Percentiles rank a stretch among this genome's conserved stretches.
Conservation (phyloP, 2,888 invertebrate genomes). For the Sesia apiformis region DNA sequence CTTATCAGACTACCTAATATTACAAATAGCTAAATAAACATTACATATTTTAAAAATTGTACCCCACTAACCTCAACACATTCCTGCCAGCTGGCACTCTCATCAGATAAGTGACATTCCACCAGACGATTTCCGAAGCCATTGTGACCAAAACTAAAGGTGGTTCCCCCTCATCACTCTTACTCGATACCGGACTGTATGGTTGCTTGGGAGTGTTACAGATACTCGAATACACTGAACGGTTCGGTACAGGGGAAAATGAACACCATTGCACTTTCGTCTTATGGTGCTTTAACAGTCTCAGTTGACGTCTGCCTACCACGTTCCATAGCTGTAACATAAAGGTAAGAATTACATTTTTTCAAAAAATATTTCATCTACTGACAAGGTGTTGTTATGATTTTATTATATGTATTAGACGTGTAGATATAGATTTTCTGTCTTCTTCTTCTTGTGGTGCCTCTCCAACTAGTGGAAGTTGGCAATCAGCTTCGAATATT, state of each 20-base stretch:
- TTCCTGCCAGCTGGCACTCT: slow-evolving; percentile 28
- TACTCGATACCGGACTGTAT: slow-evolving; percentile 9
- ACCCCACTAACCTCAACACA: background rate
- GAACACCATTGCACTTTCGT: slow-evolving; percentile 62
- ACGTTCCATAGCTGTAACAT: slow-evolving; percentile 64
- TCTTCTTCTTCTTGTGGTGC: no score
- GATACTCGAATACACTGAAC: slow-evolving; percentile 24
- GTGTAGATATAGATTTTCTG: no score
- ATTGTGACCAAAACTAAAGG: slow-evolving; percentile 71
- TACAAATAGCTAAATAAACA: no score
- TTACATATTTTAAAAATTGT: no score
- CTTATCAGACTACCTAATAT: no score
- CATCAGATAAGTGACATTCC: slow-evolving; percentile 62
- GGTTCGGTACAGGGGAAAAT: slow-evolving; percentile 67
- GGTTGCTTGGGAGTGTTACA: slow-evolving; percentile 13
- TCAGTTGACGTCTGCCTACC: slow-evolving; percentile 42
- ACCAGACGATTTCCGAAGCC: slow-evolving; percentile 75
- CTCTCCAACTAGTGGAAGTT: no score
- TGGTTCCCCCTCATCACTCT: slow-evolving; percentile 33
- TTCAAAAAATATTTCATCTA: background rate
- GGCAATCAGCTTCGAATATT: no score
- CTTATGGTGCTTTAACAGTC: slow-evolving; percentile 67
- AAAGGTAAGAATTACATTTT: background rate
- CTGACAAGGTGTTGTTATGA: no score
- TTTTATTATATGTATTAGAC: no score